These are phyloP conservation scores for Myxocyprinus asiaticus DNA, from an alignment of 2,113 vertebrate species.

Conservation along the genomic window DNA sequence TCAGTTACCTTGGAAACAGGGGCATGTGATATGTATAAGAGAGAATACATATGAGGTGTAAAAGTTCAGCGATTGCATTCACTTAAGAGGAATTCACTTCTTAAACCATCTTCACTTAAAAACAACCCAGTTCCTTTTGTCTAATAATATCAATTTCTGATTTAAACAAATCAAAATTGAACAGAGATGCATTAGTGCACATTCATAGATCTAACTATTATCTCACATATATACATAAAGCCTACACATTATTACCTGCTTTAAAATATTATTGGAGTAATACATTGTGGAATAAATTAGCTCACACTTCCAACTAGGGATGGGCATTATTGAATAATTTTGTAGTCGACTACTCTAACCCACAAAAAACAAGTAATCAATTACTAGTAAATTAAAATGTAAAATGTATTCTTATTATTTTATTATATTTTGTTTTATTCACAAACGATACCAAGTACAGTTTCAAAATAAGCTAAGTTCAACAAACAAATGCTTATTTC, in stretches of 20 bases:
- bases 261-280: slow-evolving; percentile 30
- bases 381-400: too few relatives aligned
- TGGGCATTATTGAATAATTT: too few relatives aligned
- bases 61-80: slow-evolving; percentile 32
- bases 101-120: not conserved
- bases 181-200: slow-evolving; percentile 5
- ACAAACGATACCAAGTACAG: too few relatives aligned
- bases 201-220: not conserved
- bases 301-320: not conserved
- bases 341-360: too few relatives aligned
- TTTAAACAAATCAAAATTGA: slow-evolving; percentile 5
- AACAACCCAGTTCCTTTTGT: not conserved
- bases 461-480: too few relatives aligned
- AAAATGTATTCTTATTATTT: too few relatives aligned
- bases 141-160: not conserved
- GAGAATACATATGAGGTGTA: slow-evolving; percentile 16
- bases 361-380: too few relatives aligned
- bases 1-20: slow-evolving; percentile 60
- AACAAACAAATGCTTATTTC: too few relatives aligned
- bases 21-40: slow-evolving; percentile 30
- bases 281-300: slow-evolving; percentile 15
- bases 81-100: not conserved
- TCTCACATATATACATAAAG: slow-evolving; percentile 14
- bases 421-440: too few relatives aligned
- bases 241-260: slow-evolving; percentile 11